Conservation (phyloP, 2,888 invertebrate species). For the Aricia artaxerxes region DNA sequence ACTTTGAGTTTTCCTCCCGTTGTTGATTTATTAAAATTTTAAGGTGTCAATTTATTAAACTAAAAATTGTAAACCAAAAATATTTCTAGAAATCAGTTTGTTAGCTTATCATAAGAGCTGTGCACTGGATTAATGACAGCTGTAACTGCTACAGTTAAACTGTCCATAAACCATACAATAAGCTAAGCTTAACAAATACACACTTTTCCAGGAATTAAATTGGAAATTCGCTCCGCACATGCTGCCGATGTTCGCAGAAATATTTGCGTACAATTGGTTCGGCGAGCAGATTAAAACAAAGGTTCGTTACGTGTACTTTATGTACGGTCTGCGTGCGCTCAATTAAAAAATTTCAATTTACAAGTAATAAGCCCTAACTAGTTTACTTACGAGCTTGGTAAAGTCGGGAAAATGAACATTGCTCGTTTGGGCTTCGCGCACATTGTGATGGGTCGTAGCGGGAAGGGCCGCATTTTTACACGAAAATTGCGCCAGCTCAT, state of each 20-base stretch:
- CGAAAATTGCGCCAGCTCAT: too few relatives aligned
- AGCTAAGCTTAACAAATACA: background rate
- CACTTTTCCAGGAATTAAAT: slow-evolving; percentile 53
- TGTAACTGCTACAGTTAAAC: too few relatives aligned
- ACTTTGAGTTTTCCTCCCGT: slow-evolving; percentile 27
- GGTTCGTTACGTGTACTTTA: slow-evolving; percentile 46
- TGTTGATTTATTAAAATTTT: slow-evolving; percentile 31
- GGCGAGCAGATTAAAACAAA: slow-evolving; percentile 64
- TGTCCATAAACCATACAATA: background rate
- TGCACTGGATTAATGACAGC: too few relatives aligned
- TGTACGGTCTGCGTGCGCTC: background rate
- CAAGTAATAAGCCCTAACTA: slow-evolving; percentile 4
- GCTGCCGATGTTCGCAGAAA: slow-evolving; percentile 52
- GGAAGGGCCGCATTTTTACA: too few relatives aligned
- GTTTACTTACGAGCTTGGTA: background rate
- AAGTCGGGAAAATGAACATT: background rate
- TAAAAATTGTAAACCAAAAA: background rate
- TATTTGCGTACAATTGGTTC: slow-evolving; percentile 60
- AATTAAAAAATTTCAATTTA: slow-evolving; percentile 19
- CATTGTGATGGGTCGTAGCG: background rate
- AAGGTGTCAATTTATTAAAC: slow-evolving; percentile 4
- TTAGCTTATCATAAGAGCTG: background rate
- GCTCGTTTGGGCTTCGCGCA: background rate
- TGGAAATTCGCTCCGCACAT: slow-evolving; percentile 55
- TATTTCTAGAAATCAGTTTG: background rate